Evolutionary conservation across 92 coral and sea anemone genomes (phyloP), one percentile per base, ranked within the genome.

Genomic region (Isaurus tuberculatus): DNA sequence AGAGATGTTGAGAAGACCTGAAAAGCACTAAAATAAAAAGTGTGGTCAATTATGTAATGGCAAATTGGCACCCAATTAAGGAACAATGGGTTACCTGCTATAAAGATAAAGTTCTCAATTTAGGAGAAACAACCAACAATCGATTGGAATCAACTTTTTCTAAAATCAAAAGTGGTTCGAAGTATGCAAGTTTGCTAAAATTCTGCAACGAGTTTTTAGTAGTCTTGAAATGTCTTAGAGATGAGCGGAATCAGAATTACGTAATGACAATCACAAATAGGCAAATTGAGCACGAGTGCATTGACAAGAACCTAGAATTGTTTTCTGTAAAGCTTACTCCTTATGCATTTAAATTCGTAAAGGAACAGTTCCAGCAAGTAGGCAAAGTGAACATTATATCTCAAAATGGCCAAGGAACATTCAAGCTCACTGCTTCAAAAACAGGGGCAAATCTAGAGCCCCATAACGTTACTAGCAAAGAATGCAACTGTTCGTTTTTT

Each of bases 51-150:
- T 85, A 91, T 46, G 36, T 88, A 49, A 22, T 75, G 15, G 83
- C 78, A 20, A 91, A 89, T 63, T 89, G 93, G 93, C 25, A 49
- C 67, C 22, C 92, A 88, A 22, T 84, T 89, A 65, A 91, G 72
- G 60, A 86, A 83, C 92, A 91, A 31, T 91, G 90, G 92, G 92
- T 86, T 28, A 44, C 88, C 1, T 79, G 86, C 79, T 84, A 84
- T 36, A 89, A 73, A 75, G 93, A 89, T 71, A 70, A 23, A 7
- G 40, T 1, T 30, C 67, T 89, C 51, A 92, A 91, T 71, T 31
- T 86, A 9, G 89, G 95, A 2, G 90, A 91, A 72, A 88, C 86
- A 8, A 91, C 91, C 16, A 91, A 88, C 58, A 88, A 91, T 73
- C 51, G 90, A 14, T 30, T 91, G 51, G 90, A 91, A 60, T 73